Evolutionary conservation across 2,113 vertebrate genomes (phyloP), one percentile per base, ranked within the genome.

Genomic region (Eidolon helvum): DNA sequence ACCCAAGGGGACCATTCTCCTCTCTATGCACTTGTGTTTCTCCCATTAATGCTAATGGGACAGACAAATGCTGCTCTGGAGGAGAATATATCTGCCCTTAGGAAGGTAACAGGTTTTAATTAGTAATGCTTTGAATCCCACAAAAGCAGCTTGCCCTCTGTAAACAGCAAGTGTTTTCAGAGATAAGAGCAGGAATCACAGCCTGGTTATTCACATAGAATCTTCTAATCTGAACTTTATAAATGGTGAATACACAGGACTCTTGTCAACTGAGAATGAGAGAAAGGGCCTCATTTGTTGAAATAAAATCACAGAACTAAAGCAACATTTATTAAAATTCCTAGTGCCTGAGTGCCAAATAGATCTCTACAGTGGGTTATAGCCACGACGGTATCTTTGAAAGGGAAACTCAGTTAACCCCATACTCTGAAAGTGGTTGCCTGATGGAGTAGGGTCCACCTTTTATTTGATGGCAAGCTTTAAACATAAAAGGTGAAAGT

Each of bases 61-160:
- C 35, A 96, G 90, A 91, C 53, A 91, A 85, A 97, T 95, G 91
- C 93, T 96, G 94, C 97, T 97, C 85, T 95, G n/a, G 96, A 94
- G 96, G 92, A 95, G 10, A 30, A 87, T 97, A 80, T 94, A 95
- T 93, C 86, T 92, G 50, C 94, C 89, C 95, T 97, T 92, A 96
- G 95, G 95, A 97, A 18, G 87, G 74, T 87, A 97, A 93, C 94
- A 95, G 91, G 45, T 93, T 97, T 97, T 98, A 98, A 91, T 85
- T 98, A 97, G 87, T 78, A 96, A 90, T 74, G 63, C 79, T 92
- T 94, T 94, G 93, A 63, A 61, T 96, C 69, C 40, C 68, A 96
- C 92, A 97, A 93, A 98, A 98, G 69, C 35, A 90, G 38, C 48
- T 96, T 83, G 77, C 69, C 65, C 75, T 96, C 95, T 96, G 94